phyloP scores from a whole-genome alignment of 2,888 invertebrate species.

The Harpalus rubripes region DNA sequence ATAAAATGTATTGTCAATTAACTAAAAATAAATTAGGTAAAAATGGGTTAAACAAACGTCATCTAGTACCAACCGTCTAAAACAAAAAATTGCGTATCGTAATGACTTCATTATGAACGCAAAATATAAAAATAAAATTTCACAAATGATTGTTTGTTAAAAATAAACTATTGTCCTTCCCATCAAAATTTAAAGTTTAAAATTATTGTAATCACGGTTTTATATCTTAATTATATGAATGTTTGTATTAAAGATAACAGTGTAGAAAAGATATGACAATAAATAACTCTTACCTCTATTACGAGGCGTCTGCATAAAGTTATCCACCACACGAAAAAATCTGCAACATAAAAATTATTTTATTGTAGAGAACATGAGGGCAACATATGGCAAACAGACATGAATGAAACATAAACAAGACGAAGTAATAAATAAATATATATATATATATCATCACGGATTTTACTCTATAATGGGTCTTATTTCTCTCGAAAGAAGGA shows the following conservation, averaged over 20 bases:
- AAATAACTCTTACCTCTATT: slow-evolving; percentile 74
- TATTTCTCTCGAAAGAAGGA: no score
- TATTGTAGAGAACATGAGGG: slow-evolving; percentile 54
- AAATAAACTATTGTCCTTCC: background rate
- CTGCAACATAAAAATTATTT: slow-evolving; percentile 74
- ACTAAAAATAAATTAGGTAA: no score
- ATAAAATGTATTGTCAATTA: no score
- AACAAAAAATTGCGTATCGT: no score
- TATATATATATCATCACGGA: slow-evolving; percentile 46
- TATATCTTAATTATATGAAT: slow-evolving; percentile 6
- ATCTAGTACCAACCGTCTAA: no score
- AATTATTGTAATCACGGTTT: background rate
- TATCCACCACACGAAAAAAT: slow-evolving; percentile 76
- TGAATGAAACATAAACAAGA: background rate
- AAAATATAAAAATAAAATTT: background rate
- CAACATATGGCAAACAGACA: slow-evolving; percentile 65
- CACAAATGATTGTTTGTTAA: background rate
- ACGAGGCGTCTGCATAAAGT: slow-evolving; percentile 73
- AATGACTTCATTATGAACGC: no score
- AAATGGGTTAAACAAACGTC: no score
- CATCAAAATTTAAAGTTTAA: background rate
- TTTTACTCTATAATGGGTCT: no score
- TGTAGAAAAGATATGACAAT: slow-evolving; percentile 63
- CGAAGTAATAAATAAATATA: slow-evolving; percentile 50
- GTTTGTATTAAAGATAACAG: slow-evolving; percentile 45